phyloP scores from a whole-genome alignment of 2,797 vertebrate species.

The Podarcis siculus region DNA sequence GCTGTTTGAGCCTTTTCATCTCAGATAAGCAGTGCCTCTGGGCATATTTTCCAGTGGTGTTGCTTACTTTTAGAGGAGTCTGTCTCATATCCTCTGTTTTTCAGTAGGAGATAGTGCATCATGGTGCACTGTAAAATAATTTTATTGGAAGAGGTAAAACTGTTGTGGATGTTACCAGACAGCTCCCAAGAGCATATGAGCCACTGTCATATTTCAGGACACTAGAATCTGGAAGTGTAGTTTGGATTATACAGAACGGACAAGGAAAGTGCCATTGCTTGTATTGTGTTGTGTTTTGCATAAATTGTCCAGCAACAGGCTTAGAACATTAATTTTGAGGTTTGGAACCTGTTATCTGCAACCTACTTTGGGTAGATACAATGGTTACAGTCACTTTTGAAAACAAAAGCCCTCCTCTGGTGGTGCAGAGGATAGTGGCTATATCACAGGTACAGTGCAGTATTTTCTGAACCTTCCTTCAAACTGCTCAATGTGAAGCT shows the following conservation, averaged over 20 bases:
- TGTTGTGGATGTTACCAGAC: conserved; percentile 64
- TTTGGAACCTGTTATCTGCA: conserved; percentile 67
- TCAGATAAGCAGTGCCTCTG: conserved; percentile 51
- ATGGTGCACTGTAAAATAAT: conserved; percentile 57
- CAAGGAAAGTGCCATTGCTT: conserved; percentile 60
- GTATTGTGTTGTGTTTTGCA: conserved; percentile 54
- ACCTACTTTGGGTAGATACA: conserved; percentile 76
- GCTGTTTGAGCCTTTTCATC: conserved; percentile 35
- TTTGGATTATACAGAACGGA: conserved; percentile 55
- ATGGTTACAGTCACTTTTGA: conserved; percentile 70
- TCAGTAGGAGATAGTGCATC: conserved; percentile 57
- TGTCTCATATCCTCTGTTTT: conserved; percentile 43
- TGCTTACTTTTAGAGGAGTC: conserved; percentile 47
- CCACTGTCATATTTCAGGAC: conserved; percentile 60
- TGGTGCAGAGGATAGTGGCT: conserved; percentile 62
- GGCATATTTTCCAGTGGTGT: conserved; percentile 23
- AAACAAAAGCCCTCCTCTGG: conserved; percentile 52
- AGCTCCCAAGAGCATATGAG: conserved; percentile 67
- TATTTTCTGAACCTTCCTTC: conserved; percentile 76
- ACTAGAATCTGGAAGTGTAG: conserved; percentile 55
- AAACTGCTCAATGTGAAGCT: conserved; percentile 72
- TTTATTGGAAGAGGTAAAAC: conserved; percentile 64
- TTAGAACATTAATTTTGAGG: conserved; percentile 21
- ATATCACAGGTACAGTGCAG: conserved; percentile 72
- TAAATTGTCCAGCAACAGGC: conserved; percentile 56